Evolutionary conservation across 2,888 invertebrate genomes (phyloP), one percentile per base, ranked within the genome.

Genomic region (Trichogramma evanescens): DNA sequence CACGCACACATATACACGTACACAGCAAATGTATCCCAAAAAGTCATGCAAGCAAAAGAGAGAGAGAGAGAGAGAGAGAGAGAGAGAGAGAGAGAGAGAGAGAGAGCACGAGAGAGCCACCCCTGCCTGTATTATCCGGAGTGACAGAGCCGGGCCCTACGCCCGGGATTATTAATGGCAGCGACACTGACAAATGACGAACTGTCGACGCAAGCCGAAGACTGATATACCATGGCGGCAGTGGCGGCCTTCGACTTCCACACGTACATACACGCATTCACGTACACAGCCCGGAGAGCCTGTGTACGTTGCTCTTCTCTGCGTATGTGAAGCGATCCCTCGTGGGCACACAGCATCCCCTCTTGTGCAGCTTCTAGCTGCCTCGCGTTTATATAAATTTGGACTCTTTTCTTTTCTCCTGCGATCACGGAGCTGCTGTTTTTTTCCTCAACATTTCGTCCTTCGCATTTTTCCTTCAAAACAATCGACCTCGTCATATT

Each of bases 171-270:
- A 77, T 77, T 77, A 77, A 77, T 77, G 77, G 77, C 77, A 69
- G 71, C 73, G 77, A 77, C 77, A 77, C 74, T 77, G 76, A 77
- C 77, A 77, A 77, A 77, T 77, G 77, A 77, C 76, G 77, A 77
- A 77, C 77, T 77, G 77, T 77, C 77, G 76, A 77, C 77, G 77
- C 77, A 77, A 77, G 77, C 77, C 26, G 26, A 77, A 77, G 77
- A 77, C 77, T 77, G 77, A 77, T 77, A 76, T 74, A 26, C 26
- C 74, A 76, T 76, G 76, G 76, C 74, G 73, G 75, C 72, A 74
- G 74, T 72, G 72, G 26, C 56, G 60, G 58, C 63, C 50, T 45
- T 54, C 42, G 54, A 26, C 26, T 26, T 26, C 26, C 26, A 26
- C 26, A 2, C 26, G 26, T 26, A 26, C 26, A 26, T 2, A 26